Conservation (phyloP, 1,140 invertebrate species). For the Cylas formicarius region DNA sequence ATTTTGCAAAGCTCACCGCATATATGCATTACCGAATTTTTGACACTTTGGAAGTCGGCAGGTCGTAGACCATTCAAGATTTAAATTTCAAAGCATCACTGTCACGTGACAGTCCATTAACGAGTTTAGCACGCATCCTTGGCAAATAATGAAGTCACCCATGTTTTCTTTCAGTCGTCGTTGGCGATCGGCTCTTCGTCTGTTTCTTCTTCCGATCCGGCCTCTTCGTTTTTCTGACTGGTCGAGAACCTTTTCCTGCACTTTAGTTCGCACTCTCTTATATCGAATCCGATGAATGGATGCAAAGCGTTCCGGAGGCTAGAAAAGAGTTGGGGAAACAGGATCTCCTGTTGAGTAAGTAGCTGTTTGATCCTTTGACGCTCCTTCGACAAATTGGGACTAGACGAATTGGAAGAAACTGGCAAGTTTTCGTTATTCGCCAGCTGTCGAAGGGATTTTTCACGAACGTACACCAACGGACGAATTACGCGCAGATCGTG, state of each 20-base stretch:
- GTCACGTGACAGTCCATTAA: too few species aligned
- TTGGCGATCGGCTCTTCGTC: conserved; percentile 33
- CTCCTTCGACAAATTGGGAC: conserved; percentile 47
- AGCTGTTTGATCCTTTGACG: conserved; percentile 62
- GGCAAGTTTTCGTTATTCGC: conserved; percentile 60
- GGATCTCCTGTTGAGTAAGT: conserved; percentile 66
- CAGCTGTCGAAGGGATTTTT: conserved; percentile 64
- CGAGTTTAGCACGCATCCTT: too few species aligned
- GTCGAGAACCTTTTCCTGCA: conserved; percentile 23
- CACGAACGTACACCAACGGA: conserved; percentile 81
- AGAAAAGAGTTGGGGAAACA: conserved; percentile 63
- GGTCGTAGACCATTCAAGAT: too few species aligned
- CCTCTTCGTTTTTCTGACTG: conserved; percentile 19
- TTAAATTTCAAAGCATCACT: too few species aligned
- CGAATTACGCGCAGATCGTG: conserved; percentile 75
- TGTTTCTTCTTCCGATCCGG: conserved; percentile 29
- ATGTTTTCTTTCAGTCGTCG: conserved; percentile 30
- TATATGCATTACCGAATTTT: too few species aligned
- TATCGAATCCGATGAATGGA: conserved; percentile 57
- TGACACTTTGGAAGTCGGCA: too few species aligned
- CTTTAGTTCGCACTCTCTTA: conserved; percentile 45
- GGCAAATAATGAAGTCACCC: too few species aligned
- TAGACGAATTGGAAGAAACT: conserved; percentile 54
- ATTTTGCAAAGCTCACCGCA: too few species aligned
- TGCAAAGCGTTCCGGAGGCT: conserved; percentile 62